Evolutionary conservation across 2,888 invertebrate species (phyloP), one percentile per base, ranked within the genome.

Genomic region (Torymus texanus): DNA sequence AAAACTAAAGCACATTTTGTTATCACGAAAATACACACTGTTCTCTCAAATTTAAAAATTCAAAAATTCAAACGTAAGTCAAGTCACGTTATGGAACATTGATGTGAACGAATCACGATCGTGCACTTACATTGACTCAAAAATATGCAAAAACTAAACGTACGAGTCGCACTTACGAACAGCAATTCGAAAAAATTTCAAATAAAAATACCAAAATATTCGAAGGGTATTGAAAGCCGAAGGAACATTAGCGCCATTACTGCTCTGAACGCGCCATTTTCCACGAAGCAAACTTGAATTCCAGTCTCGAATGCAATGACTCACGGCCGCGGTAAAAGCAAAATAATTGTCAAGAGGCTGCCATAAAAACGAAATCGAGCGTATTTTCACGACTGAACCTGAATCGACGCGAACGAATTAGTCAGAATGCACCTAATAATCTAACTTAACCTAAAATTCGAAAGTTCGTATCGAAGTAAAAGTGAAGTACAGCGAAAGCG

Each of bases 161-260:
- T 16, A 8, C n/a, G 10, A 62, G 21, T 55, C 24, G 66, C 16
- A 76, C 63, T 70, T 51, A 70, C 0, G 16, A 63, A 24, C 41
- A 18, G 2, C 12, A 55, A 11, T 70, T 81, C 70, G 75, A 73
- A 83, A 82, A 84, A 78, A 84, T 86, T 41, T 87, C 82, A 85
- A 87, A 85, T 84, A 85, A 85, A 82, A 80, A 76, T 56, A 65
- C 13, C 70, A 65, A 77, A 80, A 83, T 83, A 83, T 85, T 86
- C 84, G 85, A 85, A 86, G 85, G 82, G 81, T 81, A 75, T 77
- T 68, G 75, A 72, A 78, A 78, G 70, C 78, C 41, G 81, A 83
- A 83, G 83, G 86, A 84, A 88, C 90, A 90, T 90, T 88, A 90
- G 90, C 90, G 90, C 90, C 90, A 89, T 89, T 89, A 88, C 87